Evolutionary conservation across 2,113 vertebrate genomes (phyloP), one percentile per base, ranked within the genome.

Genomic region (Alethe diademata): DNA sequence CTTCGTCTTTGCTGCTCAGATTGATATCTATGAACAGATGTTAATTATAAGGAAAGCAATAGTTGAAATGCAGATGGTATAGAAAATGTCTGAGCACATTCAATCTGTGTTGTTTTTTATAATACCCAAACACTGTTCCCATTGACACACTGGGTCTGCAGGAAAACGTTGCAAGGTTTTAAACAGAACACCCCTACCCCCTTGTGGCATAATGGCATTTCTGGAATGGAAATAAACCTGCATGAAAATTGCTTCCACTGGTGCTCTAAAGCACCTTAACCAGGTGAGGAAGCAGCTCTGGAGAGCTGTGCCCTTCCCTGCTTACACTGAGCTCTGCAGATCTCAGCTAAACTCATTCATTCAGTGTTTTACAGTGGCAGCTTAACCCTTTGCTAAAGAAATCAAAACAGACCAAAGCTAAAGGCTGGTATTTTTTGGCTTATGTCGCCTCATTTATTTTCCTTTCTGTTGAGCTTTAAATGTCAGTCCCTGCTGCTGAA

Each of bases 151-250:
- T 96, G 81, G 36, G 35, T 80, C 91, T 83, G 42, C 19, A 93
- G 87, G 54, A 95, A 88, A 75, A 61, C 0, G 0, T 50, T 48
- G 64, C 6, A 56, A 93, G 95, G 73, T 86, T 90, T 97, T 97
- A 76, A 92, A 93, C 95, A 98, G 97, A 98, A 12, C 97, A 92
- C 82, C 97, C 97, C 96, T 97, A 98, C 97, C 97, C 98, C 98
- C 97, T 98, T 98, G 97, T 98, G 98, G 97, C 85, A 96, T 78
- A 95, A 93, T 94, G 93, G 45, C 84, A 95, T 88, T 96, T 96
- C 43, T 91, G 87, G 97, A 96, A 88, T 61, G 82, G 93, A 94
- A 95, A 96, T 91, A 78, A 94, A 91, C 48, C 53, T 23, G 3
- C 86, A 66, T 60, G 43, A 86, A 66, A 96, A 81, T n/a, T 90